phyloP scores from a whole-genome alignment of 2,113 vertebrate species.

The Podarcis muralis region DNA sequence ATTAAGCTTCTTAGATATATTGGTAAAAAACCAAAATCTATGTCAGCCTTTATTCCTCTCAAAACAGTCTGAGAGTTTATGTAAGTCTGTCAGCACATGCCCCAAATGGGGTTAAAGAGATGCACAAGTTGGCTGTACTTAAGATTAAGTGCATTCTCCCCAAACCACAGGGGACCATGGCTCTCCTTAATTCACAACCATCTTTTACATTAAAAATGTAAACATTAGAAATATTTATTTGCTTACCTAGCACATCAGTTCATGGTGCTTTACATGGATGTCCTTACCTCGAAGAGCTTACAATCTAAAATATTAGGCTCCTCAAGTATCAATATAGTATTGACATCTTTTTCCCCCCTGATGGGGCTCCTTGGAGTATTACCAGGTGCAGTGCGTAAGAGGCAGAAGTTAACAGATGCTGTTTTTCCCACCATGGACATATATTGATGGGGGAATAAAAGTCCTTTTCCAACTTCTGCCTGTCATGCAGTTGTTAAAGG shows the following conservation, averaged over 20 bases:
- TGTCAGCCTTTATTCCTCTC: no score
- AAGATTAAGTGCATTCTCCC: background rate
- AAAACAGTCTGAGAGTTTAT: background rate
- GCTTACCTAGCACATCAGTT: no score
- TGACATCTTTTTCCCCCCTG: rapidly evolving
- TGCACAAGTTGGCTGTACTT: background rate
- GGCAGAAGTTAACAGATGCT: background rate
- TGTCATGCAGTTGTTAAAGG: background rate
- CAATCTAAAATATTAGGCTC: background rate
- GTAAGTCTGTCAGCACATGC: background rate
- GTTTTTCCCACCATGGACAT: background rate
- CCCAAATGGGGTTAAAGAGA: background rate
- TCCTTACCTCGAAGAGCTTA: background rate
- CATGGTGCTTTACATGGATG: no score
- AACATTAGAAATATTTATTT: no score
- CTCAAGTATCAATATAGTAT: background rate
- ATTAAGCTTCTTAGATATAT: background rate
- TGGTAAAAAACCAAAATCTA: background rate
- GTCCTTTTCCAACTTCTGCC: background rate
- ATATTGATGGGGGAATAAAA: background rate
- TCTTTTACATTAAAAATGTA: no score
- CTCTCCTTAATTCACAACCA: background rate
- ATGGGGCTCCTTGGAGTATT: background rate
- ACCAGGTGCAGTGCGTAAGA: background rate
- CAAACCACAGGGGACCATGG: background rate